A percentile compares a stretch with the other conserved stretches of the same genome.
Conservation (phyloP, 2,888 invertebrate genomes). For the Cephalotes varians region DNA sequence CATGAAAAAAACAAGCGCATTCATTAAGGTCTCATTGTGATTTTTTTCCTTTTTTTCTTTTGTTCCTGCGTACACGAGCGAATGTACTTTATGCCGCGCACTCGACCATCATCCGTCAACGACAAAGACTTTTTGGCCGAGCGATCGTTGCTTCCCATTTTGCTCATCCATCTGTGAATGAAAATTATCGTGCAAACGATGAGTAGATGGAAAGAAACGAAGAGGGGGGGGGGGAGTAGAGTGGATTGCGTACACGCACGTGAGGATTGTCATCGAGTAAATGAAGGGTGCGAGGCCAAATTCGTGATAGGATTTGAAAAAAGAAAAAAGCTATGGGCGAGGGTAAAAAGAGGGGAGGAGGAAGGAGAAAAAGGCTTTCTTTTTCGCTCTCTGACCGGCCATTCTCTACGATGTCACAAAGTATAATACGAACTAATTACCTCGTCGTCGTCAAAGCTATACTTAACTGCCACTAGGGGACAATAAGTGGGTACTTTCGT, state of each 20-base stretch:
- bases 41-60: constrained; percentile 35
- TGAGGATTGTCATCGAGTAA: constrained; percentile 63
- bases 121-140: constrained; percentile 71
- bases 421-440: constrained; percentile 84
- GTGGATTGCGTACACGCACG: constrained; percentile 52
- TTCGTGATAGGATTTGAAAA: constrained; percentile 76
- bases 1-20: constrained; percentile 35
- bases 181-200: constrained; percentile 47
- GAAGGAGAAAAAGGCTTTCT: constrained; percentile 45
- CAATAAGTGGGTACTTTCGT: constrained; percentile 80
- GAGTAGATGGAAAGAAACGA: constrained; percentile 19
- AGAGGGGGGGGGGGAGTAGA: background rate
- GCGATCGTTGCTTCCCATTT: constrained; percentile 31
- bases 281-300: constrained; percentile 64
- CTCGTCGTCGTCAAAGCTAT: constrained; percentile 82
- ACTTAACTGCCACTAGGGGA: constrained; percentile 80
- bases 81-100: constrained; percentile 50
- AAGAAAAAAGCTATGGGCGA: background rate
- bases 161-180: constrained; percentile 29
- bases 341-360: constrained; percentile 40
- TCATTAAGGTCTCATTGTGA: constrained; percentile 51
- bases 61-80: constrained; percentile 49
- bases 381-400: constrained; percentile 70
- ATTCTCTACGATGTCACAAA: constrained; percentile 80
- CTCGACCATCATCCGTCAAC: constrained; percentile 71